Evolutionary conservation across 1,140 invertebrate genomes (phyloP).

Genomic region (Cecropterus lyciades): DNA sequence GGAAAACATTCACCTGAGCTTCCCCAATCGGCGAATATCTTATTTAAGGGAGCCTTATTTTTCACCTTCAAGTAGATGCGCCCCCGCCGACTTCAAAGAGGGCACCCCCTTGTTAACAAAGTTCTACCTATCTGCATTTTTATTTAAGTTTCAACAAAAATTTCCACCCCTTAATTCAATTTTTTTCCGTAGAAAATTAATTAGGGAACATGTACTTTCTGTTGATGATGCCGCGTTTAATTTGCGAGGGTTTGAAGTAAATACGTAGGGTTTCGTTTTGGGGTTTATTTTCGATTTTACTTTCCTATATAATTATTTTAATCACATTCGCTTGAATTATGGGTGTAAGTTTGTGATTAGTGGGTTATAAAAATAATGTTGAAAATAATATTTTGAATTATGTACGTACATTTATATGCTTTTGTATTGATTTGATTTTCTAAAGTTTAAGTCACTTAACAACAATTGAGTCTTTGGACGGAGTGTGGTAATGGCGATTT

Average conservation of each 20-base stretch:
- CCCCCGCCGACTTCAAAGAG: slow-evolving; percentile 69
- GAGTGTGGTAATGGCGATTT: too few relatives aligned
- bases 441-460: too few relatives aligned
- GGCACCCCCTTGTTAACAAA: slow-evolving; percentile 72
- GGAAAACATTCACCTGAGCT: slow-evolving; percentile 29
- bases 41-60: slow-evolving; percentile 57
- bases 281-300: slow-evolving; percentile 25
- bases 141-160: slow-evolving; percentile 80
- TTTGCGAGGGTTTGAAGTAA: slow-evolving; percentile 49
- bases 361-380: too few relatives aligned
- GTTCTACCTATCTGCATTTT: slow-evolving; percentile 81
- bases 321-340: not conserved
- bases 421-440: too few relatives aligned
- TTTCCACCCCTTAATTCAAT: slow-evolving; percentile 75
- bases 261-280: slow-evolving; percentile 42
- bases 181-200: slow-evolving; percentile 77
- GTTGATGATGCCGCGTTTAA: slow-evolving; percentile 58
- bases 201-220: slow-evolving; percentile 64
- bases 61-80: slow-evolving; percentile 64
- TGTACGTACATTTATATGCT: too few relatives aligned
- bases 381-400: too few relatives aligned
- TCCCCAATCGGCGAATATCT: slow-evolving; percentile 24
- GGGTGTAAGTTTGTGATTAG: not conserved
- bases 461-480: too few relatives aligned
- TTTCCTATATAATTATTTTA: slow-evolving; percentile 4